Evolutionary conservation across 2,113 vertebrate genomes (phyloP).

Genomic region (Lasiurus cinereus): DNA sequence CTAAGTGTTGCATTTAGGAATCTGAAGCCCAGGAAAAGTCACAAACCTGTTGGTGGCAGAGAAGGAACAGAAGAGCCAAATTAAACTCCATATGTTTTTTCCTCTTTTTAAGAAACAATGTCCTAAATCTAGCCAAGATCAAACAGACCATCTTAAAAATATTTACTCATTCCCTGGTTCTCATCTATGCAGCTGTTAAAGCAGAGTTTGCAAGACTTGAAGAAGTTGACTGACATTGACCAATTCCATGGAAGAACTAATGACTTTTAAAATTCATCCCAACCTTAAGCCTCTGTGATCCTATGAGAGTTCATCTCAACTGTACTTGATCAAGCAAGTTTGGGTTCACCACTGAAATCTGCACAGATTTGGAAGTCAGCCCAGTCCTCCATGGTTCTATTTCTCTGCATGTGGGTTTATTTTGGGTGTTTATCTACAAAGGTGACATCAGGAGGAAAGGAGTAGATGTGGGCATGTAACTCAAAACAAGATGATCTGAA

Average conservation of each 20-base stretch:
- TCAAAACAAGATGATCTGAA: neutral
- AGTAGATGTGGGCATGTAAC: neutral
- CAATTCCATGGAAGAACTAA: neutral
- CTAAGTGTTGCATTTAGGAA: neutral
- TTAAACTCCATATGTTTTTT: neutral
- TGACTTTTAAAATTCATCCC: neutral
- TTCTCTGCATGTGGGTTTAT: neutral
- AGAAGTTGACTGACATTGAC: neutral
- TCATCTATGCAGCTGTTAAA: neutral
- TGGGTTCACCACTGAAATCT: neutral
- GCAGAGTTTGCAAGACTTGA: neutral
- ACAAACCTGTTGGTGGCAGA: neutral
- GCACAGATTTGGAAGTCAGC: neutral
- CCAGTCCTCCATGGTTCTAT: neutral
- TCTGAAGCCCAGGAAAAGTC: neutral
- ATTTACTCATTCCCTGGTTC: neutral
- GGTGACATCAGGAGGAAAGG: neutral
- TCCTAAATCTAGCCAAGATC: neutral
- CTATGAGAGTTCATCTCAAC: neutral
- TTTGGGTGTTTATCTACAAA: neutral
- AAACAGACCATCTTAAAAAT: neutral
- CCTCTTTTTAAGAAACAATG: slow-evolving; percentile 15
- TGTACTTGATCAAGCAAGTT: neutral
- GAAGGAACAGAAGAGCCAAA: neutral
- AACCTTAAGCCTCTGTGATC: neutral